Base-by-base conservation (phyloP, 2,888 invertebrate species). In the Tricholauxania praeusta region DNA sequence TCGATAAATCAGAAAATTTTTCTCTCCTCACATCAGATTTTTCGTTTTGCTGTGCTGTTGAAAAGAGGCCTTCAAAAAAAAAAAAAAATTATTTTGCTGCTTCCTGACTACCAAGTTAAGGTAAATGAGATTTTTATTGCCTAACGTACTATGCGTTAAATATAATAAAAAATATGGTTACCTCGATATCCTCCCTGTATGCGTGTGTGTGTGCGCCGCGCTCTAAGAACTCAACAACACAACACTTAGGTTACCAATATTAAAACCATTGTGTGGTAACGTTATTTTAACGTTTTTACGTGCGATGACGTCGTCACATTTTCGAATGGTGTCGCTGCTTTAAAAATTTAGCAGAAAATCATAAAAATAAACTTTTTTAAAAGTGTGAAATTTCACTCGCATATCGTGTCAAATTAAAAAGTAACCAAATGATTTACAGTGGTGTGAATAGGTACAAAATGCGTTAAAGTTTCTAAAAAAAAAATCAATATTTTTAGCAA, bases 231-330 rank as follows among this genome's bases (percentile, higher is more conserved):
- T 39, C 39, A 39, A 39, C 39, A 39, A 39, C 39, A 39, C 39
- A 39, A 39, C 39, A 55, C 32, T 60, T 60, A 52, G 32, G 28
- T 53, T 28, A 15, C 53, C 39, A 66, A 66, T 66, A 66, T 28
- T 28, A 66, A 52, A 53, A 17, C 53, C 32, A 52, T 22, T 28
- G 12, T 66, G 65, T 17, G 65, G 65, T 39, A 66, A 53, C 28
- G 53, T 66, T 51, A 66, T n/a, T n/a, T 52, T 66, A 66, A 66
- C 53, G 65, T 52, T 39, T 66, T 66, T 53, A 64, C 64, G 49
- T 51, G 14, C 32, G 39, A 53, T 53, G 39, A 39, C 14, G 39
- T 17, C 14, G 64, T 28, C 49, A 49, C 64, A 22, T 39, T 60
- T 14, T 39, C 39, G 10, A 39, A 39, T 39, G 39, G 6, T 39